phyloP scores from a whole-genome alignment of 2,888 invertebrate species.

The Barypeithes pellucidus region DNA sequence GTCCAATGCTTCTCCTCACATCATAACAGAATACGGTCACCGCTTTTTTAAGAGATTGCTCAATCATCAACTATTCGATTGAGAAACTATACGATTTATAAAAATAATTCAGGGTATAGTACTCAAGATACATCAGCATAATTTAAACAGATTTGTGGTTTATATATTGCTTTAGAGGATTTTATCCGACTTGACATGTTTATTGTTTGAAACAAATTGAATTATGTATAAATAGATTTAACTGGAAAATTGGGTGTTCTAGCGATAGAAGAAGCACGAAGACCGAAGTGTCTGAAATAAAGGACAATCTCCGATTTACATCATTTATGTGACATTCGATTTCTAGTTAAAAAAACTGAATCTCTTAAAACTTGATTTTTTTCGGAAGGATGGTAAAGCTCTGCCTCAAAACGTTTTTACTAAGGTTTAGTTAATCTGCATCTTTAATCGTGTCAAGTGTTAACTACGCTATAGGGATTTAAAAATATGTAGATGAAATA shows the following conservation, averaged over 20 bases:
- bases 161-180: not conserved
- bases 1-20: slow-evolving; percentile 18
- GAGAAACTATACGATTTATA: slow-evolving; percentile 30
- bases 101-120: slow-evolving; percentile 21
- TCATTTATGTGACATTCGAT: too few relatives aligned
- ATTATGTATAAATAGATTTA: slow-evolving; percentile 5
- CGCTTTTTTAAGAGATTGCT: slow-evolving; percentile 38
- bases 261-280: not conserved
- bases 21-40: slow-evolving; percentile 35
- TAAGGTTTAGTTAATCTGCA: too few relatives aligned
- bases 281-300: too few relatives aligned
- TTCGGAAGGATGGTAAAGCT: too few relatives aligned
- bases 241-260: not conserved
- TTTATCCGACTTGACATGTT: slow-evolving; percentile 7
- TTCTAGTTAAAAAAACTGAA: too few relatives aligned
- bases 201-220: slow-evolving; percentile 14
- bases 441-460: too few relatives aligned
- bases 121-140: slow-evolving; percentile 20
- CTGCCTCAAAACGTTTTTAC: too few relatives aligned
- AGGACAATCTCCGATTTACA: too few relatives aligned
- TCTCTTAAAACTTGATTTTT: too few relatives aligned
- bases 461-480: too few relatives aligned
- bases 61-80: slow-evolving; percentile 35
- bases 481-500: too few relatives aligned
- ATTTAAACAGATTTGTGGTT: slow-evolving; percentile 7